phyloP scores from a whole-genome alignment of 2,797 vertebrate genomes.

The Toxotes lorentzi region DNA sequence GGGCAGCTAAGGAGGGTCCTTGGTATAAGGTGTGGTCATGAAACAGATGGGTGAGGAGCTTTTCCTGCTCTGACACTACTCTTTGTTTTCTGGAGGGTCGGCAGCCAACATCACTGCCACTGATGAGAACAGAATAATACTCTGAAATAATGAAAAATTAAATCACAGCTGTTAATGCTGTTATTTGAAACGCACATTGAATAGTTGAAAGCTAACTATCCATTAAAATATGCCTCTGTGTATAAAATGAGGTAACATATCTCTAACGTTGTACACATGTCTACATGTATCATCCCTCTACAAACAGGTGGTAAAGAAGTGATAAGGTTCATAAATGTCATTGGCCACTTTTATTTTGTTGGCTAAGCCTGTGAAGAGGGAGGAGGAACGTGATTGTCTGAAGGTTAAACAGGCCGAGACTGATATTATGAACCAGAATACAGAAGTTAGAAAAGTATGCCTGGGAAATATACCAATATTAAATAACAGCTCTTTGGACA shows the following conservation, averaged over 20 bases:
- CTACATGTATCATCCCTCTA: not conserved
- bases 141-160: not conserved
- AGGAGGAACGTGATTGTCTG: not conserved
- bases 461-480: not conserved
- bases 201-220: not conserved
- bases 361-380: not conserved
- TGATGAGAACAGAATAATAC: not conserved
- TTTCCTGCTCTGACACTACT: not conserved
- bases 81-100: slow-evolving; percentile 10
- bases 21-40: slow-evolving; percentile 63
- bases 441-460: not conserved
- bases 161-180: not conserved
- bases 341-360: not conserved
- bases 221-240: not conserved
- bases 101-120: not conserved
- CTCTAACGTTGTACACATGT: no score
- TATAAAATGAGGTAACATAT: not conserved
- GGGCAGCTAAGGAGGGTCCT: slow-evolving; percentile 50
- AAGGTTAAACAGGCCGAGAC: not conserved
- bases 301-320: not conserved
- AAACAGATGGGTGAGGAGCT: not conserved
- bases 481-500: not conserved
- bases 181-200: not conserved
- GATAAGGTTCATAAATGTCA: not conserved
- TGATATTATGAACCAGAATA: not conserved